Percentiles rank a stretch among this genome's conserved stretches.
Conservation (phyloP, 37 sponge, comb jelly and placozoan genomes). For the Theonella swinhoei region DNA sequence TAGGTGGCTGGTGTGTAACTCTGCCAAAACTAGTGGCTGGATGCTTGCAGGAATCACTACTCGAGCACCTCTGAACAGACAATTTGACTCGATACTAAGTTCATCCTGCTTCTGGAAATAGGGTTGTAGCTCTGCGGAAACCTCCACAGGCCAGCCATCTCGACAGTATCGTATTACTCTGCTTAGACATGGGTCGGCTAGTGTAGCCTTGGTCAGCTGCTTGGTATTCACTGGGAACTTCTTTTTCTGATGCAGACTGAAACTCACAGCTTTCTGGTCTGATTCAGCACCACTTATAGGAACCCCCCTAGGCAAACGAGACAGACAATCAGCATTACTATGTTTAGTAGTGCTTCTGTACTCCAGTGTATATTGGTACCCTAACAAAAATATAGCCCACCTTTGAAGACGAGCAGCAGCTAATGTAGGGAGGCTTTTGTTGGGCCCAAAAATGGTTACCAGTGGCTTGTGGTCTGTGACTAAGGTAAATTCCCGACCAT, state of each 20-base stretch:
- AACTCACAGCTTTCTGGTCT: background rate
- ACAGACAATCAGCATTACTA: background rate
- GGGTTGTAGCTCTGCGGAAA: conserved; percentile 8
- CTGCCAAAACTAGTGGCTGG: background rate
- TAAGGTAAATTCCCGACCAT: too few relatives aligned
- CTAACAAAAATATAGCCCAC: too few relatives aligned
- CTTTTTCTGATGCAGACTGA: background rate
- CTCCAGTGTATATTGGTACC: background rate
- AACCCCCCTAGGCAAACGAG: background rate
- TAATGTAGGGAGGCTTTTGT: too few relatives aligned
- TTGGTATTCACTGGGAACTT: conserved; percentile 4
- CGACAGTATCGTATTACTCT: conserved; percentile 3
- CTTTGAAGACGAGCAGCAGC: too few relatives aligned
- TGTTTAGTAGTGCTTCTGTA: background rate
- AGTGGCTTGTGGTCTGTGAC: too few relatives aligned
- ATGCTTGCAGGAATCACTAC: conserved; percentile 31
- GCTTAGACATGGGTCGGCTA: conserved; percentile 5
- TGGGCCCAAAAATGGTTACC: too few relatives aligned
- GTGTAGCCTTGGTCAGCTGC: background rate
- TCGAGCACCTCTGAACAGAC: conserved; percentile 52
- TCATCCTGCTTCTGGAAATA: conserved; percentile 20
- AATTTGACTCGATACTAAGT: conserved; percentile 28
- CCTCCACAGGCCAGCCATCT: conserved; percentile 15
- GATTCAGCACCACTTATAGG: background rate
- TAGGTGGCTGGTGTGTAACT: conserved; percentile 9